A percentile compares a stretch with the other conserved stretches of the same genome.
Conservation (phyloP, 2,888 invertebrate species). For the Lapara coniferarum region DNA sequence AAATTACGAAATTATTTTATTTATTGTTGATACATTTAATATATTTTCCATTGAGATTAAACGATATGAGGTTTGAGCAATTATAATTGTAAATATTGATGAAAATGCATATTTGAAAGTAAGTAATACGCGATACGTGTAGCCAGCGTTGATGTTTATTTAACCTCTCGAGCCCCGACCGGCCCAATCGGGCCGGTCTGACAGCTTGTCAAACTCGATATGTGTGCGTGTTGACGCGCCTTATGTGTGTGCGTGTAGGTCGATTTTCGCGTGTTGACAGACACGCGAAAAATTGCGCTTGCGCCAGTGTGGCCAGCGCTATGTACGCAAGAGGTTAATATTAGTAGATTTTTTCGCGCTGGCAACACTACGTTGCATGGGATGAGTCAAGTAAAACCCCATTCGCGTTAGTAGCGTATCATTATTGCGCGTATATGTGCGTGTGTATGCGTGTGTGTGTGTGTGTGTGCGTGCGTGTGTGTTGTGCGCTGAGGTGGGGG, state of each 20-base stretch:
- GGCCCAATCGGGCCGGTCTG: too few species aligned
- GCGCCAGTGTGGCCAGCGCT: too few species aligned
- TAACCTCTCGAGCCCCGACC: too few species aligned
- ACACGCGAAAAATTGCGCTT: too few species aligned
- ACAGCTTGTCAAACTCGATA: too few species aligned
- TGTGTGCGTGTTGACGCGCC: too few species aligned
- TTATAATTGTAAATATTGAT: conserved; percentile 64
- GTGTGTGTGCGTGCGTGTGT: conserved; percentile 33
- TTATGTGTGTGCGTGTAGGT: too few species aligned
- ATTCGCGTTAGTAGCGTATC: conserved; percentile 59
- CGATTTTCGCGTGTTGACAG: too few species aligned
- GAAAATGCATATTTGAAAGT: conserved; percentile 38
- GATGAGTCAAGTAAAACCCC: conserved; percentile 63
- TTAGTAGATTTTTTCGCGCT: conserved; percentile 24
- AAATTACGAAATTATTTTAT: conserved; percentile 29
- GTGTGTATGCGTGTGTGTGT: conserved; percentile 36
- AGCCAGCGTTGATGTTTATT: conserved; percentile 31
- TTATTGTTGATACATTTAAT: conserved; percentile 43
- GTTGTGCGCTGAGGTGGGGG: conserved; percentile 10
- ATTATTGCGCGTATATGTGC: conserved; percentile 41
- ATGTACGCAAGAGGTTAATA: too few species aligned
- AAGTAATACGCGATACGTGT: conserved; percentile 32
- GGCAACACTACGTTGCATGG: conserved; percentile 38
- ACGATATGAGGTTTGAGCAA: conserved; percentile 47
- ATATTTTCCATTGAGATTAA: conserved; percentile 47